Base-by-base conservation (phyloP, 2,797 vertebrate genomes). In the Bradypodion pumilum region DNA sequence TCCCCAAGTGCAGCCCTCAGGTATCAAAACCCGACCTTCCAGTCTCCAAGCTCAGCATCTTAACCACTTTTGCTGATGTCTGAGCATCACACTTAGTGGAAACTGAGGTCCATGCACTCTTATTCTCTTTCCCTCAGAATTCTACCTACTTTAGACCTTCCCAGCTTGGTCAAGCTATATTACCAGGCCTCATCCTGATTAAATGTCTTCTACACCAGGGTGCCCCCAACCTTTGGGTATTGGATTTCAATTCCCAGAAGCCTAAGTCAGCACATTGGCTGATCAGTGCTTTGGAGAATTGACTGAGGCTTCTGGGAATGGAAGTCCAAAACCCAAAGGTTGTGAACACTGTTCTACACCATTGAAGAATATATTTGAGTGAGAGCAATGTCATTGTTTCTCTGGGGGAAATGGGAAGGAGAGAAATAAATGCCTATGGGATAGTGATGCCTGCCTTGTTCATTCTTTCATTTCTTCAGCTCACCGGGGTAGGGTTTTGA, bases 401-500 rank as follows among this genome's bases (percentile, higher is more conserved):
- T 23, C 46, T 49, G 35, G 80, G 29, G 23, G 42, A 23, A 7
- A 29, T 44, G 52, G 9, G 27, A 46, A 78, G 5, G 42, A 16
- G 35, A 56, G 7, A 2, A 25, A 70, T 32, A 85, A 76, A 23
- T 1, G 72, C 49, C 29, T 2, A 0, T 10, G 8, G 0, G 0
- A 60, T 83, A 23, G 2, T 37, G 68, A 7, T 25, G 25, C 86
- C 52, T 88, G 12, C 80, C 86, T 94, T 27, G n/a, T 27, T 79
- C 9, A 37, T 42, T 84, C 79, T 87, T 80, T 86, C 93, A 93
- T 21, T 80, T 88, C 92, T 95, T 80, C 94, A 99, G 98, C 98
- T 32, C 99, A 99, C 91, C 98, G 98, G 91, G 97, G 96, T 92
- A 95, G 96, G 76, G 98, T 99, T 86, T 97, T 97, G 0, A 98